Evolutionary conservation across 1,140 invertebrate species (phyloP).

Genomic region (Fopius arisanus): DNA sequence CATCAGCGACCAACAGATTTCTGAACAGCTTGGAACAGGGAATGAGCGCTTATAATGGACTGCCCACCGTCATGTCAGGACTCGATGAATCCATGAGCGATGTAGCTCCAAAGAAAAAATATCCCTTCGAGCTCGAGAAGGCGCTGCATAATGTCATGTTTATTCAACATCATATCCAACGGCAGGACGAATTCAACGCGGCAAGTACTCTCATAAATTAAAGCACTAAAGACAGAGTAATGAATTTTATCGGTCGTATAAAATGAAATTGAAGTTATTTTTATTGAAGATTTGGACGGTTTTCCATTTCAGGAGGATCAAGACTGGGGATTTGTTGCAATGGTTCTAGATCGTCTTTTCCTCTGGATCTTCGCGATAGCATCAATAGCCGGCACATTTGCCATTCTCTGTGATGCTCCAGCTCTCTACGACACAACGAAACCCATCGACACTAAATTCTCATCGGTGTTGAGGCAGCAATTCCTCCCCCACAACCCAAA

Average conservation of each 20-base stretch:
- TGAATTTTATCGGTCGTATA: too few relatives aligned
- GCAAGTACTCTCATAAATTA: too few relatives aligned
- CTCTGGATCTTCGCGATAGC: slow-evolving; percentile 95
- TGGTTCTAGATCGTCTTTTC: slow-evolving; percentile 97
- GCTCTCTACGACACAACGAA: slow-evolving; percentile 89
- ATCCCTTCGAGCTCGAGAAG: slow-evolving; percentile 90
- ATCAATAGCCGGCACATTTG: slow-evolving; percentile 87
- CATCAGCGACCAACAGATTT: slow-evolving; percentile 78
- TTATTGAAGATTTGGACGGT: too few relatives aligned
- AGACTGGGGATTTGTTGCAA: slow-evolving; percentile 99
- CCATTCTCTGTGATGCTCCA: slow-evolving; percentile 89
- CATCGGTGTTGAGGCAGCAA: slow-evolving; percentile 82
- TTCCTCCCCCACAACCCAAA: slow-evolving; percentile 65
- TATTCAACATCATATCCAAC: slow-evolving; percentile 92
- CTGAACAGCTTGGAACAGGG: slow-evolving; percentile 71
- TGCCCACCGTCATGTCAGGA: slow-evolving; percentile 81
- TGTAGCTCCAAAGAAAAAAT: slow-evolving; percentile 81
- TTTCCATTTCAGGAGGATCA: slow-evolving; percentile 82
- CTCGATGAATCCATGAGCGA: slow-evolving; percentile 84
- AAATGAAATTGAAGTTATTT: too few relatives aligned
- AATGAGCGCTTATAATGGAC: slow-evolving; percentile 75
- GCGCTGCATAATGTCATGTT: slow-evolving; percentile 95
- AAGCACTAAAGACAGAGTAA: too few relatives aligned
- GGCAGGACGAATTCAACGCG: slow-evolving; percentile 92
- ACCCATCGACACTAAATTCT: slow-evolving; percentile 87